Base-by-base conservation (phyloP, 2,888 invertebrate species). In the Harpagoxenus sublaevis region DNA sequence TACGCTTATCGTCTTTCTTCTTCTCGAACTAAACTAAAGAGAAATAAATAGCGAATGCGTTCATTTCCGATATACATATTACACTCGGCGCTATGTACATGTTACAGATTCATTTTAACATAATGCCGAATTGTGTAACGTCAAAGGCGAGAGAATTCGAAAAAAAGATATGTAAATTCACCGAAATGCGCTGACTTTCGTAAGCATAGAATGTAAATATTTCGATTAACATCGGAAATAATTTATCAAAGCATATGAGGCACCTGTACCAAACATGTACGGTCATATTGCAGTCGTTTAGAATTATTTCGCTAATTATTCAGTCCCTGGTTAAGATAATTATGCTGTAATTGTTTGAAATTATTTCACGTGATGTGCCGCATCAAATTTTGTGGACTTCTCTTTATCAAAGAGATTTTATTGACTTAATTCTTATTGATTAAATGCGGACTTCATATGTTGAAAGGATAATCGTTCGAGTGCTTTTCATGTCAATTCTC, bases 1-100 rank as follows among this genome's bases (percentile, higher is more conserved):
- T n/a, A n/a, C 57, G 51, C 23, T 62, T 63, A 81, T 57, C 62
- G n/a, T 71, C 42, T 28, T 71, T 71, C 51, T 48, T 39, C 23
- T 60, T 31, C 6, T 53, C 9, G 45, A 31, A 63, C 45, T 84
- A 53, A 62, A 51, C 45, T 66, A 68, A 60, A 35, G 60, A 28
- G 66, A 66, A 15, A n/a, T 8, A 12, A 15, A n/a, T 8, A 12
- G 70, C 53, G 31, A 84, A 51, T 84, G 28, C 62, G 18, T 62
- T 62, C 31, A n/a, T 51, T 62, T 71, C 28, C n/a, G 42, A n/a
- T 42, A 35, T 82, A 51, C 35, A 28, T 68, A 35, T n/a, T 73
- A 42, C 23, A 73, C 15, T 73, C 23, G 42, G 15, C 15, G n/a
- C 39, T 39, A 39, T 42, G 12, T 42, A 55, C 15, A 15, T 23